Evolutionary conservation across 1,140 invertebrate genomes (phyloP), one percentile per base, ranked within the genome.

Genomic region (Drosophila nigrodunni): DNA sequence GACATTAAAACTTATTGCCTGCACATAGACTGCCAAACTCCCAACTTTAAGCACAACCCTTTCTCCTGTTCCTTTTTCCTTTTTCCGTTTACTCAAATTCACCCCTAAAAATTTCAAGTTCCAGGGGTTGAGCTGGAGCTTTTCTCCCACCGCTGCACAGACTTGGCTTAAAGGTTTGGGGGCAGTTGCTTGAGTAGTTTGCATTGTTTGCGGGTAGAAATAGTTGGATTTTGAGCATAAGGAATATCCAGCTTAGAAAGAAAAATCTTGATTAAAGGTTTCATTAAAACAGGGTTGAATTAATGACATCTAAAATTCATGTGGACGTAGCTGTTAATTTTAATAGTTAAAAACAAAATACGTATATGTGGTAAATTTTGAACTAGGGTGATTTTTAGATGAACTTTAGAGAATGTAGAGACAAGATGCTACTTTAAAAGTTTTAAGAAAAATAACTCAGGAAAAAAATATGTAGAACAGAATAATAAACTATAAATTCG

Each of bases 1-100:
- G 85, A 88, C 85, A 88, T 88, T 81, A 88, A 88, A 88, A 88
- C 85, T 89, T 88, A 89, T 90, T 80, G 85, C 85, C 83, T 73
- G 80, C 67, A 75, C 37, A 44, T 55, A 60, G 72, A 75, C 64
- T 62, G 52, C 39, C 3, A 15, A 65, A 68, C 62, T 76, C 57
- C 37, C 37, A 30, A 43, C 41, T 35, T 25, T 21, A 3, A 30
- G 21, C 21, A 18, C 5, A 43, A 21, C 52, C 37, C 9, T 39
- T 50, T 62, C 10, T 44, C 8, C 5, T 43, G 9, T 21, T 11
- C 54, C 8, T 5, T 43, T n/a, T 34, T 13, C 39, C 46, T 67
- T 70, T 44, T 50, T n/a, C n/a, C 37, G 72, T 77, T 82, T 71
- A 73, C 72, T 64, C 13, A 47, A 89, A 68, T 74, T 70, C 80